Conservation (phyloP, 2,113 vertebrate genomes). For the Mugil cephalus region DNA sequence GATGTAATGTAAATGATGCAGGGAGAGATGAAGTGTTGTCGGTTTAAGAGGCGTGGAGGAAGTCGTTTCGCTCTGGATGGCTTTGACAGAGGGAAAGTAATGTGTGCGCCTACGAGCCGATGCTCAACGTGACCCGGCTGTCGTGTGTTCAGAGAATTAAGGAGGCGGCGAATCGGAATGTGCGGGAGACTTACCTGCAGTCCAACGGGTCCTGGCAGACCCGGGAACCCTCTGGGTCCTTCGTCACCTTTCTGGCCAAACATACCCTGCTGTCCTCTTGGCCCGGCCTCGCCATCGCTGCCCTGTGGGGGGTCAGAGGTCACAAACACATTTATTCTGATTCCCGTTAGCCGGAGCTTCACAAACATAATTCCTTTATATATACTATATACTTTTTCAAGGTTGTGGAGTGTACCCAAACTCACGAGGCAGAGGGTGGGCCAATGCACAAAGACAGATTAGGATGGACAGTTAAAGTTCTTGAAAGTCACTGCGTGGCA, state of each 20-base stretch:
- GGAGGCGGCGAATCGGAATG: slow-evolving; percentile 1
- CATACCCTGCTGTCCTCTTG: slow-evolving; percentile 98
- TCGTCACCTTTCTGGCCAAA: slow-evolving; percentile 99
- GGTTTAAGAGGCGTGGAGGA: slow-evolving; percentile 37
- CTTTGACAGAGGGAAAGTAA: slow-evolving; percentile 22
- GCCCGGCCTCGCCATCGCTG: slow-evolving; percentile 94
- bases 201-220: slow-evolving; percentile 94
- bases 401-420: slow-evolving; percentile 29
- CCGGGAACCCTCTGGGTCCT: slow-evolving; percentile 95
- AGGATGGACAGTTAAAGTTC: slow-evolving; percentile 8
- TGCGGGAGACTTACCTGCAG: slow-evolving; percentile 87
- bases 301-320: slow-evolving; percentile 83
- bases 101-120: slow-evolving; percentile 13
- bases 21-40: slow-evolving; percentile 59
- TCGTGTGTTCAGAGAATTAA: slow-evolving; percentile 8
- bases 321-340: slow-evolving; percentile 41
- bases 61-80: slow-evolving; percentile 39
- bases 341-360: slow-evolving; percentile 25
- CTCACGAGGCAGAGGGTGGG: slow-evolving; percentile 1
- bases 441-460: slow-evolving; percentile 17
- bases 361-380: slow-evolving; percentile 14
- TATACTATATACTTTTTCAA: slow-evolving; percentile 56
- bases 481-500: slow-evolving; percentile 40
- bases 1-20: slow-evolving; percentile 70
- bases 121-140: slow-evolving; percentile 28